These are phyloP conservation scores for Mythimna vitellina DNA, from an alignment of 2,888 invertebrate genomes.

Conservation along the genomic window DNA sequence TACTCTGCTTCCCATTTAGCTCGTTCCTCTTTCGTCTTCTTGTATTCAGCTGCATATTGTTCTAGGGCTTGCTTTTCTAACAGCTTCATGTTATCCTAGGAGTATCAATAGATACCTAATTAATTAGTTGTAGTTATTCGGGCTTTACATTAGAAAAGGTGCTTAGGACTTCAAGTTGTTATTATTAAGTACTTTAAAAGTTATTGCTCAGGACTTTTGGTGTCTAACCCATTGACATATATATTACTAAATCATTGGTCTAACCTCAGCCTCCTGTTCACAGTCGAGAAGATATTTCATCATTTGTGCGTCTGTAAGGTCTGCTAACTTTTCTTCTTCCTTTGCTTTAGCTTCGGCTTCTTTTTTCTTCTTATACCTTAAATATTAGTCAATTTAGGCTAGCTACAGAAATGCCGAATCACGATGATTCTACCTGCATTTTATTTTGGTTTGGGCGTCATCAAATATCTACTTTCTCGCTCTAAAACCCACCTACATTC, in stretches of 20 bases:
- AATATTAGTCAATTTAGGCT: background rate
- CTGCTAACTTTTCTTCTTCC: conserved; percentile 59
- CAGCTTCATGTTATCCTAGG: conserved; percentile 61
- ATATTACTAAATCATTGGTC: too few species aligned
- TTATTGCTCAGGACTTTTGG: too few species aligned
- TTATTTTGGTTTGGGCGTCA: too few species aligned
- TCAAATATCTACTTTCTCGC: too few species aligned
- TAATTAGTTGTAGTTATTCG: background rate
- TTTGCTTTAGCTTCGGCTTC: conserved; percentile 55
- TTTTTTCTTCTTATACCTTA: conserved; percentile 62
- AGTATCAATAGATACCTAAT: too few species aligned
- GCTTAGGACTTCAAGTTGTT: background rate
- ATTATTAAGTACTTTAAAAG: background rate
- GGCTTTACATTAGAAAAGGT: too few species aligned
- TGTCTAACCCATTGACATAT: too few species aligned
- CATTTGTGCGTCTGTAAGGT: conserved; percentile 61
- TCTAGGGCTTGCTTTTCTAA: conserved; percentile 62
- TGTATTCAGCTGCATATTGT: conserved; percentile 62
- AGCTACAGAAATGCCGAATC: background rate
- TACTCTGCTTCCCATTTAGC: conserved; percentile 62
- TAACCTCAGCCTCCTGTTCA: conserved; percentile 65
- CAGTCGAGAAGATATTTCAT: conserved; percentile 64
- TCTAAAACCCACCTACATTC: too few species aligned
- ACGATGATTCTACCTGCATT: background rate
- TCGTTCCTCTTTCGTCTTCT: conserved; percentile 60